These are phyloP conservation scores for Mesocentrotus franciscanus DNA, from an alignment of 53 echinoderm and acorn worm genomes.

Conservation along the genomic window DNA sequence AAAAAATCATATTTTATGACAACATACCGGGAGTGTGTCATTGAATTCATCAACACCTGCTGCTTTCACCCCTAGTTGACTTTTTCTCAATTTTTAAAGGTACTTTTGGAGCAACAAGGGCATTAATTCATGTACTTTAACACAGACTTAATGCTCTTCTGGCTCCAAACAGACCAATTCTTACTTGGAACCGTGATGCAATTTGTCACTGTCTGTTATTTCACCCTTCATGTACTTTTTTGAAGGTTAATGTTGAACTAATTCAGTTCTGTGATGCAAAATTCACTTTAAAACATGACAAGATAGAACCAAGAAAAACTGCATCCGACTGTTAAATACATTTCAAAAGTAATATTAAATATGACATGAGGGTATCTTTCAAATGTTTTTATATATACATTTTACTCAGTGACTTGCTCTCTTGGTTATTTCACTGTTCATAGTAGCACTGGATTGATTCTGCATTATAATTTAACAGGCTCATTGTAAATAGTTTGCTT, in stretches of 20 bases:
- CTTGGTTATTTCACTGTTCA: neutral
- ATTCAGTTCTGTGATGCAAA: neutral
- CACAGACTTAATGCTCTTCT: no score
- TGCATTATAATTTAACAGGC: no score
- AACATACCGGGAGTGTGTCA: neutral
- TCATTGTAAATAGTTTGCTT: no score
- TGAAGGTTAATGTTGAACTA: no score
- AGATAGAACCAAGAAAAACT: neutral
- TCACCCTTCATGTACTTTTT: no score
- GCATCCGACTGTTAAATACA: neutral
- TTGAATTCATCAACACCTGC: constrained; percentile 2
- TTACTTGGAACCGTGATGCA: no score
- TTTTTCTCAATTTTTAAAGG: neutral
- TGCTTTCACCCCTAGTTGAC: neutral
- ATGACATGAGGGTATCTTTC: neutral
- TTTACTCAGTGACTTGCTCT: no score
- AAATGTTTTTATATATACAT: neutral
- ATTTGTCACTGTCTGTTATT: no score
- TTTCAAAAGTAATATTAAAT: neutral
- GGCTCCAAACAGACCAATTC: no score
- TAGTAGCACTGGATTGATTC: no score
- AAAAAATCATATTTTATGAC: neutral
- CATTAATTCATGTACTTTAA: no score
- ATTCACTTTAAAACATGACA: neutral
- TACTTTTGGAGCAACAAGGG: neutral